Conservation (phyloP, 2,113 vertebrate genomes). For the Varanus salvator region DNA sequence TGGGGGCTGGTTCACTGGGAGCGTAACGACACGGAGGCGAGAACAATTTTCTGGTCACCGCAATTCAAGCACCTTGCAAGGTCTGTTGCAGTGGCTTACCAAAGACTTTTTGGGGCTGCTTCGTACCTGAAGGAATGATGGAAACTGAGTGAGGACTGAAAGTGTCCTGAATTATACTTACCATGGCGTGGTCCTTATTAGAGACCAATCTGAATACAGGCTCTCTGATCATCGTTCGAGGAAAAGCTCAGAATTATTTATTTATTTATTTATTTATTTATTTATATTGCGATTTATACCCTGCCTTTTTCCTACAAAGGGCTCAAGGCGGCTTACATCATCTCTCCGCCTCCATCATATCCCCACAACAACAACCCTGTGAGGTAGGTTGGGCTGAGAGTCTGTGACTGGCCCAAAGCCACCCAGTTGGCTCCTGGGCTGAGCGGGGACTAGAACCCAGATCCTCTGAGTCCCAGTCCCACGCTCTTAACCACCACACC, state of each 20-base stretch:
- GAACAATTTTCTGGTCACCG: conserved; percentile 98
- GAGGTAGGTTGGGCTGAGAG: too few relatives aligned
- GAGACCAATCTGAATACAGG: conserved; percentile 26
- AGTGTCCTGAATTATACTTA: conserved; percentile 46
- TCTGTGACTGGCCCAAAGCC: too few relatives aligned
- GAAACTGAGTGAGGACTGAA: conserved; percentile 52
- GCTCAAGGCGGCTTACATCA: too few relatives aligned
- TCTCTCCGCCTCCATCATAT: too few relatives aligned
- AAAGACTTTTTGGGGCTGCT: conserved; percentile 86
- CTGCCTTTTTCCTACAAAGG: too few relatives aligned
- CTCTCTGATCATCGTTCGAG: conserved; percentile 3
- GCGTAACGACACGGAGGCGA: conserved; percentile 91
- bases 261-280: too few relatives aligned
- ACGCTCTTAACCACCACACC: too few relatives aligned
- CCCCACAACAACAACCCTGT: too few relatives aligned
- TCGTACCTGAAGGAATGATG: conserved; percentile 62
- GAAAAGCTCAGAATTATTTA: conserved; percentile 35
- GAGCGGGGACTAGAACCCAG: too few relatives aligned
- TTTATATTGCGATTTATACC: too few relatives aligned
- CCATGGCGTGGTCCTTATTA: conserved; percentile 30
- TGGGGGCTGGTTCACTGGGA: conserved; percentile 93
- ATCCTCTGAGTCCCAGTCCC: too few relatives aligned
- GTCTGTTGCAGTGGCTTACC: conserved; percentile 89
- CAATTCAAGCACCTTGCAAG: conserved; percentile 93
- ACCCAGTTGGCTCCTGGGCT: too few relatives aligned